phyloP scores from a whole-genome alignment of 2,888 invertebrate species.

The Chrysolina americana region DNA sequence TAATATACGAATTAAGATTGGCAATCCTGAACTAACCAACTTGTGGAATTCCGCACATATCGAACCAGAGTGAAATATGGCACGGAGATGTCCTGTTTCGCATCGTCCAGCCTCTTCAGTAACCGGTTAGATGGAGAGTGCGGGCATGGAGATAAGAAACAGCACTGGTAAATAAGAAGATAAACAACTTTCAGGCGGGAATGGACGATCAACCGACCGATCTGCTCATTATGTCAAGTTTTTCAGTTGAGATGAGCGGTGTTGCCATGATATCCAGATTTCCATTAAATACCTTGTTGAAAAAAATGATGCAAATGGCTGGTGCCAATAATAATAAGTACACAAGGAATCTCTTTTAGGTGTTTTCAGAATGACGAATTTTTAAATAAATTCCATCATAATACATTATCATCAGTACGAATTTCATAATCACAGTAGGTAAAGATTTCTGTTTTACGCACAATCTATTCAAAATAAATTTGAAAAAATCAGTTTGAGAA shows the following conservation, averaged over 20 bases:
- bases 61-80: slow-evolving; percentile 26
- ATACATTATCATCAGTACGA: no score
- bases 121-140: slow-evolving; percentile 40
- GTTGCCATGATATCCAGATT: neutral
- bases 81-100: slow-evolving; percentile 33
- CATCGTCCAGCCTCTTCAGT: slow-evolving; percentile 25
- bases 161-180: slow-evolving; percentile 40
- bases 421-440: no score
- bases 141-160: slow-evolving; percentile 33
- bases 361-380: no score
- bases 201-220: slow-evolving; percentile 25
- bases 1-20: neutral
- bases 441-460: no score
- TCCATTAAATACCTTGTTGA: no score
- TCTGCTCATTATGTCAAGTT: slow-evolving; percentile 36
- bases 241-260: neutral
- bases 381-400: no score
- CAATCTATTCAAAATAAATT: no score
- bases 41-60: slow-evolving; percentile 14
- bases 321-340: no score
- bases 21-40: neutral
- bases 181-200: slow-evolving; percentile 34
- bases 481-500: no score
- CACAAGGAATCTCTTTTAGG: no score
- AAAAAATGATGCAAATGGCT: no score